Evolutionary conservation across 2,888 invertebrate genomes (phyloP), one percentile per base, ranked within the genome.

Genomic region (Lycaena phlaeas): DNA sequence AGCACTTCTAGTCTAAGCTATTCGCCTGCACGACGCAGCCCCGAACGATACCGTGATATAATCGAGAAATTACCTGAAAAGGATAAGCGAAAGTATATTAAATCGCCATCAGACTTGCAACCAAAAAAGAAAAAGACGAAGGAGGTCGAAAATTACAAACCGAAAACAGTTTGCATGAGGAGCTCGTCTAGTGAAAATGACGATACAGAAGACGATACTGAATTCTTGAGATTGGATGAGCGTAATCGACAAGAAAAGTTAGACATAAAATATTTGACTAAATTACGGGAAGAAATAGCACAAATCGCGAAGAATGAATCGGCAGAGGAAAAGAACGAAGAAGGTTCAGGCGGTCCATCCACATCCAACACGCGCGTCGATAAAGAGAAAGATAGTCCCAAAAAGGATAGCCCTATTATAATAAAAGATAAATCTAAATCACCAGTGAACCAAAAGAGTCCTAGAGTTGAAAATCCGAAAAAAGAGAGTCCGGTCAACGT

Each of bases 41-140:
- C 91, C 0, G 91, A 91, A 53, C 85, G 90, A 1, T 91, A 91
- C 59, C 85, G 82, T 15, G 90, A 91, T 46, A 87, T 90, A 28
- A 72, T 90, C 25, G 87, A 88, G 38, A 84, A 77, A 46, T 59
- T 86, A 29, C 86, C 87, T 1, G 87, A 85, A 44, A 86, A 86
- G 54, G 87, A 87, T 49, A 81, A 85, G 50, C 76, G 84, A 27
- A 81, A 85, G 61, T 85, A 85, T 51, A 77, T 78, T 17, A 72
- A 70, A 49, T 76, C 78, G 0, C 77, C 82, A 1, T 81, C 82
- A 0, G 74, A 75, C 36, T 51, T 76, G 12, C 62, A 69, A 7
- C 65, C 70, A 5, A 74, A 68, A 43, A 76, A 67, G 46, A 74
- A 68, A 53, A 67, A 50, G 12, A 62, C 59, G 47, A 59, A 61